phyloP scores from a whole-genome alignment of 1,140 invertebrate species.

The Archegozetes longisetosus region DNA sequence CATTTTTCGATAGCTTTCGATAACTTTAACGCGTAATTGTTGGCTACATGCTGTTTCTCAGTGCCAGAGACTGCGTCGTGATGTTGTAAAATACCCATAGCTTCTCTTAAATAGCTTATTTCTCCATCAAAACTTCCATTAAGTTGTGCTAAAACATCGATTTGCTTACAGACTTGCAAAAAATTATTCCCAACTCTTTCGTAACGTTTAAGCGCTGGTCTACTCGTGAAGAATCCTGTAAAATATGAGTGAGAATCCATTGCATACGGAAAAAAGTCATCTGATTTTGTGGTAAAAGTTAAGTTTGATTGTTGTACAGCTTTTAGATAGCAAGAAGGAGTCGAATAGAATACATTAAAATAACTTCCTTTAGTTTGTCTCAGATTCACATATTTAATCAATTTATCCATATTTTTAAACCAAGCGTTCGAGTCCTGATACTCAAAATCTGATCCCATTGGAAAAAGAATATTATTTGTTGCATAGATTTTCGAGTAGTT shows the following conservation, averaged over 20 bases:
- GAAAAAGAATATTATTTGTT: constrained; percentile 15
- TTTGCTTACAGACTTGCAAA: constrained; percentile 53
- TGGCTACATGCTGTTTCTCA: constrained; percentile 70
- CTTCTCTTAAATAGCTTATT: constrained; percentile 11
- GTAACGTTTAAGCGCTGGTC: constrained; percentile 36
- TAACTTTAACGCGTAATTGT: constrained; percentile 57
- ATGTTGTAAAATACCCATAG: constrained; percentile 15
- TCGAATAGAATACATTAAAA: constrained; percentile 58
- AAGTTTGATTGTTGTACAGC: constrained; percentile 38
- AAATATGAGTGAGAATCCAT: constrained; percentile 34
- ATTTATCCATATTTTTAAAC: constrained; percentile 69
- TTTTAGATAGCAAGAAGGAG: constrained; percentile 55
- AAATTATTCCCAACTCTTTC: constrained; percentile 48
- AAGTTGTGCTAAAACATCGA: constrained; percentile 10
- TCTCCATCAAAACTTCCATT: neutral
- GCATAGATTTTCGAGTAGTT: neutral
- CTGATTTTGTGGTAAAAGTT: constrained; percentile 38
- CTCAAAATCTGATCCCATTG: constrained; percentile 17
- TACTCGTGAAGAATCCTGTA: constrained; percentile 88
- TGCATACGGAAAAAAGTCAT: constrained; percentile 73
- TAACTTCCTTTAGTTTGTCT: constrained; percentile 28
- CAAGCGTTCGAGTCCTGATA: constrained; percentile 45
- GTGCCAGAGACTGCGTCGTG: constrained; percentile 38
- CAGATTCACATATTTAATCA: constrained; percentile 45
- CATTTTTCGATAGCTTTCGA: neutral